Conservation (phyloP, 2,113 vertebrate species). For the Sciurus niger region DNA sequence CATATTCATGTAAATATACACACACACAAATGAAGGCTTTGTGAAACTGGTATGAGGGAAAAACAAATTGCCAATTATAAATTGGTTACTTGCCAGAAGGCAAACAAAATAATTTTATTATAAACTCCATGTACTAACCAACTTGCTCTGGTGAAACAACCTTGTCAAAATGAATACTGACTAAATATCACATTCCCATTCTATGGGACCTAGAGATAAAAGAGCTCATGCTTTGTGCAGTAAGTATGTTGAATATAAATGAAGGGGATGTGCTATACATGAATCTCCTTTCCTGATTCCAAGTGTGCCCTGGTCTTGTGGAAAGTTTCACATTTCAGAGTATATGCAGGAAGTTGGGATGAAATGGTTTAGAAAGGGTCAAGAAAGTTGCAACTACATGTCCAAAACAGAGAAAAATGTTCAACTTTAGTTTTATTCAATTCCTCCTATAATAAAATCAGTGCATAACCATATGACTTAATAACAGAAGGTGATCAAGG, state of each 20-base stretch:
- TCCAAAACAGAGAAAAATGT: neutral
- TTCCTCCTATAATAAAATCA: neutral
- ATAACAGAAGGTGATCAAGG: neutral
- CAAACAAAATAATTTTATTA: slow-evolving; percentile 38
- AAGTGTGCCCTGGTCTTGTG: neutral
- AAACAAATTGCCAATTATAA: slow-evolving; percentile 28
- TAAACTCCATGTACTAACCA: neutral
- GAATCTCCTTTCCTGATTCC: neutral
- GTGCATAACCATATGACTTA: neutral
- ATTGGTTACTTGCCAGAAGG: neutral
- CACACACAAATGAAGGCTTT: neutral
- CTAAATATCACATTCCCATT: neutral
- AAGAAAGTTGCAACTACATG: neutral
- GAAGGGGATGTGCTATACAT: neutral
- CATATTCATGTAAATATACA: neutral
- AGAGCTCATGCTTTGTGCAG: neutral
- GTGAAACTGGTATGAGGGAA: slow-evolving; percentile 11
- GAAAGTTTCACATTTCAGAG: neutral
- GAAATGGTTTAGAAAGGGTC: neutral
- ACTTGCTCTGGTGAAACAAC: slow-evolving; percentile 44
- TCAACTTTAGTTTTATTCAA: neutral
- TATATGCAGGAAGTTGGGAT: neutral
- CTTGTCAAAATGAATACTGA: slow-evolving; percentile 31
- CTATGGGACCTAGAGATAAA: neutral
- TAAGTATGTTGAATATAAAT: slow-evolving; percentile 36